Evolutionary conservation across 2,888 invertebrate species (phyloP).

Genomic region (Junonia oenone): DNA sequence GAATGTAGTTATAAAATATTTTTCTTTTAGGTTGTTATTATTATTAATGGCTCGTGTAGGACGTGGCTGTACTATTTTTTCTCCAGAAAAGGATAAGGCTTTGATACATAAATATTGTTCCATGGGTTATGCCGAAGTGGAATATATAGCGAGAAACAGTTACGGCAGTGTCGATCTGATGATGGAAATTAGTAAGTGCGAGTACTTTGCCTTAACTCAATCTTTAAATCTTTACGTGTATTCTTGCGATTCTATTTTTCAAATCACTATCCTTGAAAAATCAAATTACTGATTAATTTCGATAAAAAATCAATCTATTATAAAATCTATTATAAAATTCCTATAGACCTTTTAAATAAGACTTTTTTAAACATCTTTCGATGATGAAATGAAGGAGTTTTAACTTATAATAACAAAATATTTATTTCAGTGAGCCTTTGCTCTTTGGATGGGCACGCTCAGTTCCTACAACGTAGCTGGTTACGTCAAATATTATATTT

Average conservation of each 20-base stretch:
- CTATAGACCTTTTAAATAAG: too few relatives aligned
- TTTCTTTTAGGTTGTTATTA: conserved; percentile 30
- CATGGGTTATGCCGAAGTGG: conserved; percentile 32
- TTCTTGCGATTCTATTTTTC: too few relatives aligned
- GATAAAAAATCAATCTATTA: too few relatives aligned
- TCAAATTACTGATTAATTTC: too few relatives aligned
- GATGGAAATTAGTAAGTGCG: conserved; percentile 52
- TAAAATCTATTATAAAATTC: too few relatives aligned
- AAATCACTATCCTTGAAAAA: too few relatives aligned
- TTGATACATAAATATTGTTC: conserved; percentile 29
- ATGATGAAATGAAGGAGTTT: too few relatives aligned
- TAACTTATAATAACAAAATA: too few relatives aligned
- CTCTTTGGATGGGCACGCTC: conserved; percentile 15
- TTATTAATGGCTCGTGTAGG: conserved; percentile 30
- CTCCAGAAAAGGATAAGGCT: conserved; percentile 24
- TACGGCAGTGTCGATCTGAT: conserved; percentile 38
- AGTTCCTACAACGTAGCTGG: conserved; percentile 24
- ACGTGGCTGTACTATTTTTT: conserved; percentile 32
- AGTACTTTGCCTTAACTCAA: too few relatives aligned
- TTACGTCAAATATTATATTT: conserved; percentile 16
- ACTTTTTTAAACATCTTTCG: too few relatives aligned
- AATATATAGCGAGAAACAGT: conserved; percentile 31
- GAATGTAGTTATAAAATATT: too few relatives aligned
- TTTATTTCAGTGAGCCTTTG: conserved; percentile 27
- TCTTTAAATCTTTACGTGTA: too few relatives aligned